phyloP scores from a whole-genome alignment of 2,113 vertebrate species.

The Scalopus aquaticus region DNA sequence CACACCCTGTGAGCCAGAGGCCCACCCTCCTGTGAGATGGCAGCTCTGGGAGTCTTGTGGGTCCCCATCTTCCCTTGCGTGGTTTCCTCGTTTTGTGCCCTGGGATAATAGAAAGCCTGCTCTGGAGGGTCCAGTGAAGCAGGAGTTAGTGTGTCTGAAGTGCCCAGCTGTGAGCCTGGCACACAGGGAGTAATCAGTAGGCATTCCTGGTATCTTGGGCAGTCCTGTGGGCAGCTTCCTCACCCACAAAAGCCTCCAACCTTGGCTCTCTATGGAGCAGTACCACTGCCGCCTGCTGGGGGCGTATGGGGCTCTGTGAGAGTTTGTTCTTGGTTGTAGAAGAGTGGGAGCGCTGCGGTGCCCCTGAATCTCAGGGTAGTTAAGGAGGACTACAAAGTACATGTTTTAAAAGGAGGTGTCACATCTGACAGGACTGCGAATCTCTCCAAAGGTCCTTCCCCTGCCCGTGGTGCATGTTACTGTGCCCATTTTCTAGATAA shows the following conservation, averaged over 20 bases:
- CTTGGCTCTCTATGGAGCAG: not conserved
- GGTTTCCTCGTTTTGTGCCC: not conserved
- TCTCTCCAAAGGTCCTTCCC: not conserved
- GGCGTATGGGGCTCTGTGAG: not conserved
- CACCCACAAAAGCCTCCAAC: not conserved
- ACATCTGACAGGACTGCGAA: not conserved
- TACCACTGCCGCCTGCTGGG: not conserved
- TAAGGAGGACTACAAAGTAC: not conserved
- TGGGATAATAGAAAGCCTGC: not conserved
- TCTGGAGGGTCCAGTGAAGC: not conserved
- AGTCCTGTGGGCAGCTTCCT: not conserved
- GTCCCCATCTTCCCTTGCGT: not conserved
- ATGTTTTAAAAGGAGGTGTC: not conserved
- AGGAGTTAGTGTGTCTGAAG: not conserved
- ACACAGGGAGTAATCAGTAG: not conserved
- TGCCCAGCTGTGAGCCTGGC: not conserved
- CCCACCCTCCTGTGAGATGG: not conserved
- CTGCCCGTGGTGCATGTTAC: not conserved
- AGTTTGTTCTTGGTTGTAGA: not conserved
- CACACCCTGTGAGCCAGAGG: not conserved
- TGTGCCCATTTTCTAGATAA: not conserved
- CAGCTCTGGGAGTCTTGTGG: not conserved
- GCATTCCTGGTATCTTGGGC: not conserved
- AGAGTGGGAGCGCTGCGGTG: not conserved
- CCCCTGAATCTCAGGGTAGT: not conserved